Evolutionary conservation across 2,113 vertebrate genomes (phyloP), one percentile per base, ranked within the genome.

Genomic region (Pituophis catenifer): DNA sequence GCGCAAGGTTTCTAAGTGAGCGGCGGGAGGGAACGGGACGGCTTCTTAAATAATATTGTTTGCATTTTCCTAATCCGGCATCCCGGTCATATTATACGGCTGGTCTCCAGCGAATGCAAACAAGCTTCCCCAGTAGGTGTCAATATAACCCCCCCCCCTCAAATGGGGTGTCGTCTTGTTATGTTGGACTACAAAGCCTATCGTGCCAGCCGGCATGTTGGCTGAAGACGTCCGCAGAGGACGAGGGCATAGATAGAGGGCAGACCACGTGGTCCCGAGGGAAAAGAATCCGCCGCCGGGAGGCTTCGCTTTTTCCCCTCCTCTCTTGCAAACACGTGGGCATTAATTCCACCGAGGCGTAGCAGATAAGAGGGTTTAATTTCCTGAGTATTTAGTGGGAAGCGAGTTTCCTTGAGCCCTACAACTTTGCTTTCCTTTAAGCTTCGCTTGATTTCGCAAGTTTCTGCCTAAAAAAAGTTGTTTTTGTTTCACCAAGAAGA

Each of bases 401-500:
- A 24, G 23, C 44, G 5, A 13, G 21, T 48, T 87, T 26, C 24
- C 4, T 13, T 33, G n/a, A 17, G 6, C 70, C n/a, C 70, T 15
- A 8, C 29, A 6, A 8, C 26, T 3, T 29, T 65, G 26, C 3
- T 29, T 65, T 65, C 24, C 23, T 62, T 62, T 29, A 62, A 62
- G 59, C 24, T 59, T 59, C 58, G n/a, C 65, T 75, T 75, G 70
- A 33, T 75, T 75, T 75, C 2, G 5, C 70, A 33, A 17, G 21
- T 50, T 54, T 38, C 75, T 89, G 55, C 3, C 29, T 94, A 24
- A 58, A 91, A 94, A 92, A 53, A 21, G 17, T 55, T 85, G 26
- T 58, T 58, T 23, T 59, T 1, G 2, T 54, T 94, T 95, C 62
- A 29, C 3, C 29, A 86, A 88, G 92, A 95, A 53, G 26, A 95